These are phyloP conservation scores for Rhinichthys klamathensis DNA, from an alignment of 2,113 vertebrate genomes.

Conservation along the genomic window DNA sequence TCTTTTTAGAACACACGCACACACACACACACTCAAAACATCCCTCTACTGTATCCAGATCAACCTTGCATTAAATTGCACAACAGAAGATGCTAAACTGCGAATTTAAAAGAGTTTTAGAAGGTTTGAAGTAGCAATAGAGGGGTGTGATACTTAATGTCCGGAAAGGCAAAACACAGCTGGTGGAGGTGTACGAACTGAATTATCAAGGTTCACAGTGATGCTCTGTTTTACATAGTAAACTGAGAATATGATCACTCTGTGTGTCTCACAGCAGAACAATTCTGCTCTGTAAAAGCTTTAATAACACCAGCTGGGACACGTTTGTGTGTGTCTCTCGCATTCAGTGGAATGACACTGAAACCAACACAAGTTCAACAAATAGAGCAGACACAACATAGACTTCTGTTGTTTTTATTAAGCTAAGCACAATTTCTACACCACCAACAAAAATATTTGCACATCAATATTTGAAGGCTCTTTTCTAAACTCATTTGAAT, in stretches of 20 bases:
- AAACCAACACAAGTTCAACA: background rate
- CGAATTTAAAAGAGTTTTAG: constrained; percentile 34
- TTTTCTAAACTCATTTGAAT: background rate
- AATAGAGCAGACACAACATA: too few species aligned
- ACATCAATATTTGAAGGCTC: background rate
- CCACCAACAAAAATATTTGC: background rate
- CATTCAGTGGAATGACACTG: background rate
- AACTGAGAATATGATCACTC: background rate
- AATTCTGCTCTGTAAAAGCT: too few species aligned
- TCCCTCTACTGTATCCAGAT: constrained; percentile 43
- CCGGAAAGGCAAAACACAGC: constrained; percentile 41
- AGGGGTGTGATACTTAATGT: constrained; percentile 34
- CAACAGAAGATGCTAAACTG: constrained; percentile 35
- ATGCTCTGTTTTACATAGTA: background rate
- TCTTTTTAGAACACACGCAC: constrained; percentile 33
- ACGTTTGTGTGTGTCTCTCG: background rate
- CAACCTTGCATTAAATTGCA: constrained; percentile 48
- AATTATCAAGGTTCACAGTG: background rate
- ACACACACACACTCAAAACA: constrained; percentile 13
- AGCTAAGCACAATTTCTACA: background rate
- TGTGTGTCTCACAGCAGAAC: background rate
- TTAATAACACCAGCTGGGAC: too few species aligned
- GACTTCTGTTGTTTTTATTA: too few species aligned
- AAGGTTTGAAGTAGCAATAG: constrained; percentile 30
- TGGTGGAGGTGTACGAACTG: constrained; percentile 41